Conservation (phyloP, 2,888 invertebrate genomes). For the Diarsia mendica region DNA sequence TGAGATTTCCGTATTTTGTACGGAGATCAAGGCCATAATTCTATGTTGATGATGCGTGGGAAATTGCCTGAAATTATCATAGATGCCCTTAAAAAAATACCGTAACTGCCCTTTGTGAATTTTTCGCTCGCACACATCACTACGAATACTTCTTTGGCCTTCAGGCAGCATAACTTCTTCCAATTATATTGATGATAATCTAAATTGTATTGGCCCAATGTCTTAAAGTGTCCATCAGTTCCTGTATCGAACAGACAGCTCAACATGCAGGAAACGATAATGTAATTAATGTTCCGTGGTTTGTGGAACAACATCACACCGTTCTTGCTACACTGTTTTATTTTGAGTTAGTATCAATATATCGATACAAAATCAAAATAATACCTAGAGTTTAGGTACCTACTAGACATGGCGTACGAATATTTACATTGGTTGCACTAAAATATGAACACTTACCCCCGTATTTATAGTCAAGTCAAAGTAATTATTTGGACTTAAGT, state of each 20-base stretch:
- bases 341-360: neutral
- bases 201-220: neutral
- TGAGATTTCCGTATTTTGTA: conserved; percentile 32
- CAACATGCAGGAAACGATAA: neutral
- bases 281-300: neutral
- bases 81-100: neutral
- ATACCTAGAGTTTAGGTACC: no score
- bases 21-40: neutral
- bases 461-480: no score
- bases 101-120: no score
- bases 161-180: neutral
- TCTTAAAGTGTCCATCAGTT: no score
- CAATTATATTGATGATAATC: neutral
- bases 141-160: no score
- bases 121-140: no score
- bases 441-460: no score
- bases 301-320: neutral
- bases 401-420: no score
- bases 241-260: neutral
- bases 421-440: no score
- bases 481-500: no score
- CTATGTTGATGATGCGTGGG: conserved; percentile 1
- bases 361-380: no score
- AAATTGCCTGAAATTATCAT: neutral
- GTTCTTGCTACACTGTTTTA: neutral